These are phyloP conservation scores for honey bee (Apis mellifera) DNA, from an alignment of 1,140 invertebrate species.

Conservation along the genomic window Amel_HAv3.1 CM009935.2:7358501-7359000, in stretches of 20 bases:
- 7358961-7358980: not conserved
- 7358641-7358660: not conserved
- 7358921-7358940: not conserved
- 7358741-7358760: conserved; percentile 32
- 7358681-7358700: not conserved
- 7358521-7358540: no score
- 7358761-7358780: conserved; percentile 51
- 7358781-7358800: conserved; percentile 43
- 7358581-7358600: not conserved
- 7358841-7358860: not conserved
- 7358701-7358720: not conserved
- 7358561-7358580: not conserved
- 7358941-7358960: not conserved
- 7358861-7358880: not conserved
- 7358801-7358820: conserved; percentile 25
- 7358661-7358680: conserved; percentile 11
- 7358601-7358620: conserved; percentile 14
- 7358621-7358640: conserved; percentile 21
- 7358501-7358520: not conserved
- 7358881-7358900: not conserved
- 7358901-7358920: not conserved
- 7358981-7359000: not conserved
- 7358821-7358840: not conserved
- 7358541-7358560: no score
- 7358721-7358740: not conserved